A percentile compares a stretch with the other conserved stretches of the same genome.
Evolutionary conservation across 53 echinoderm and acorn worm species (phyloP).

Genomic region (Temnopleurus reevesii): DNA sequence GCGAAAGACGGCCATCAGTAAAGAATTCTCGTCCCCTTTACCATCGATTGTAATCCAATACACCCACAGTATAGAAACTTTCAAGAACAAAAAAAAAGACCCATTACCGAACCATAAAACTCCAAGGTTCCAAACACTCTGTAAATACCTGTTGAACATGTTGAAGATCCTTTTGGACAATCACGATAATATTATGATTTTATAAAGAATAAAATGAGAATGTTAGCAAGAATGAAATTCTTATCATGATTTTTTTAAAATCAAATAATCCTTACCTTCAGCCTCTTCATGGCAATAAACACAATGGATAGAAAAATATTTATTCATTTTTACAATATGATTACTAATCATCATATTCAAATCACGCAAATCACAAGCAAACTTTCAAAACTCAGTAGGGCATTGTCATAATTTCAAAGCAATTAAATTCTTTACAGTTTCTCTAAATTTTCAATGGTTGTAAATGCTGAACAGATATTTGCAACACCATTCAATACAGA

Average conservation of each 20-base stretch:
- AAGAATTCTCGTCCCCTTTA: no score
- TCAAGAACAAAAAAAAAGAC: background rate
- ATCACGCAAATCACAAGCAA: no score
- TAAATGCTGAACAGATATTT: no score
- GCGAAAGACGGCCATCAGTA: no score
- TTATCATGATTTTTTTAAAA: background rate
- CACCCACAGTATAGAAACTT: no score
- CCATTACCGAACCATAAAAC: background rate
- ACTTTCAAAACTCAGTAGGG: no score
- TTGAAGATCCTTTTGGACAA: background rate
- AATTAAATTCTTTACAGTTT: no score
- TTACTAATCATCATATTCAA: background rate
- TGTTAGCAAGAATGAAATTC: background rate
- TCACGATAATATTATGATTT: background rate
- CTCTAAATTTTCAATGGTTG: no score
- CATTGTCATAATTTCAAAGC: no score
- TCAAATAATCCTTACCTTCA: background rate
- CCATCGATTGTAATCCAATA: no score
- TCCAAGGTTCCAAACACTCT: background rate
- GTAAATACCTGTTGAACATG: conserved; percentile 27
- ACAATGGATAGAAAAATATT: background rate
- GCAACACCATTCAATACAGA: no score
- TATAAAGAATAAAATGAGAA: background rate
- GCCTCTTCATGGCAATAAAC: background rate
- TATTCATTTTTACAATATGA: background rate